Evolutionary conservation across 1,140 invertebrate genomes (phyloP).

Genomic region (Vollenhovia emeryi): DNA sequence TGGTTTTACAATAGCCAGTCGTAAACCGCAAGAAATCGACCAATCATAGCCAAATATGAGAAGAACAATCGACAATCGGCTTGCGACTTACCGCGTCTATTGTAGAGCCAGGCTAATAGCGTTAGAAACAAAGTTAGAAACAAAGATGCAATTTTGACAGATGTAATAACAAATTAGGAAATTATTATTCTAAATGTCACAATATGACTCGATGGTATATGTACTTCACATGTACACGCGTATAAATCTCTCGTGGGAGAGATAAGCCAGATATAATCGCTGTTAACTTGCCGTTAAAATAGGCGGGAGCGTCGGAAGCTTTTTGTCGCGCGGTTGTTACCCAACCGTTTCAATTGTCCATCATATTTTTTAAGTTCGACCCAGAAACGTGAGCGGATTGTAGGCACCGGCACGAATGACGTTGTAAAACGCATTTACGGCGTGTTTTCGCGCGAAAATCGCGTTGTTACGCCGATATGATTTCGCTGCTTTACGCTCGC

Average conservation of each 20-base stretch:
- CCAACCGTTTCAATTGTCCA: constrained; percentile 22
- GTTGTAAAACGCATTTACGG: constrained; percentile 46
- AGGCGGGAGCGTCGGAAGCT: not conserved
- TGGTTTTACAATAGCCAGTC: too few species aligned
- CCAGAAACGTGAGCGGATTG: not conserved
- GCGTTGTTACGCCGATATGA: constrained; percentile 2
- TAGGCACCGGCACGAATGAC: constrained; percentile 25
- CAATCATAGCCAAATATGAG: too few species aligned
- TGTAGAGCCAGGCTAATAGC: not conserved
- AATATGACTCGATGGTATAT: not conserved
- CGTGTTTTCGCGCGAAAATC: constrained; percentile 15
- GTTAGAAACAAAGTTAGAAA: not conserved
- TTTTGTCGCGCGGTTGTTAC: constrained; percentile 2
- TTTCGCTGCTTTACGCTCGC: constrained; percentile 23
- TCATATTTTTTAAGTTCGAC: constrained; percentile 35
- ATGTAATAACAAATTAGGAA: not conserved
- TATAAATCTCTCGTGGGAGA: not conserved
- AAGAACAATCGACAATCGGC: too few species aligned
- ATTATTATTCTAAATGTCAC: not conserved
- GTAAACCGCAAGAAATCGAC: too few species aligned
- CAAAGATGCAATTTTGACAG: not conserved
- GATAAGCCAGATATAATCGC: not conserved
- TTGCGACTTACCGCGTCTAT: too few species aligned
- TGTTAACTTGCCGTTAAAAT: not conserved
- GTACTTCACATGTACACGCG: not conserved